Conservation (phyloP, 2,888 invertebrate species). For the Eustalomyia histrio region DNA sequence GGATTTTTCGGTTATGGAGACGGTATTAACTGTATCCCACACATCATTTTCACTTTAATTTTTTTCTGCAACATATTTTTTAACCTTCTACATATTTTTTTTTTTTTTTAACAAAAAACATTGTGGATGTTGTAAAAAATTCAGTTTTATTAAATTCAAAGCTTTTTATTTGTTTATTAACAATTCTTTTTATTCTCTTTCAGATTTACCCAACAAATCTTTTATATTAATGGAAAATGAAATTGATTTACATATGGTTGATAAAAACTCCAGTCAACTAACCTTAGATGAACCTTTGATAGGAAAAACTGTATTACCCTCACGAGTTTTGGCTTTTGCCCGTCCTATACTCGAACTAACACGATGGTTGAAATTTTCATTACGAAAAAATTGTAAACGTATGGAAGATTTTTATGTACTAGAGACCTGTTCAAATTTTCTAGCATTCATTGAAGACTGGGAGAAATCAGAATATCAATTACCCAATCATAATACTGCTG, state of each 20-base stretch:
- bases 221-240: conserved; percentile 77
- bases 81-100: too few species aligned
- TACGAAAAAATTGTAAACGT: conserved; percentile 75
- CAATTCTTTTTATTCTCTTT: not conserved
- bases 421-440: conserved; percentile 75
- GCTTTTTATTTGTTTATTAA: not conserved
- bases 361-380: conserved; percentile 76
- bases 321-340: conserved; percentile 75
- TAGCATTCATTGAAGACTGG: conserved; percentile 78
- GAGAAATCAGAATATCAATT: conserved; percentile 71
- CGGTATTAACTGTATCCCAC: too few species aligned
- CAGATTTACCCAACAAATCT: conserved; percentile 77
- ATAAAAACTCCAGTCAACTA: conserved; percentile 73
- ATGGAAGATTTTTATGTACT: conserved; percentile 72
- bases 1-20: too few species aligned
- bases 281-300: conserved; percentile 73
- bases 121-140: too few species aligned
- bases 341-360: conserved; percentile 75
- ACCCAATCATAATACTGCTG: conserved; percentile 67
- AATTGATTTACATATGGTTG: conserved; percentile 73
- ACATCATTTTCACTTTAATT: too few species aligned
- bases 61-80: too few species aligned
- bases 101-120: too few species aligned
- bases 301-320: conserved; percentile 75
- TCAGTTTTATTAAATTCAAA: too few species aligned